Evolutionary conservation across 2,888 invertebrate species (phyloP).

Genomic region (Stomorhina lunata): DNA sequence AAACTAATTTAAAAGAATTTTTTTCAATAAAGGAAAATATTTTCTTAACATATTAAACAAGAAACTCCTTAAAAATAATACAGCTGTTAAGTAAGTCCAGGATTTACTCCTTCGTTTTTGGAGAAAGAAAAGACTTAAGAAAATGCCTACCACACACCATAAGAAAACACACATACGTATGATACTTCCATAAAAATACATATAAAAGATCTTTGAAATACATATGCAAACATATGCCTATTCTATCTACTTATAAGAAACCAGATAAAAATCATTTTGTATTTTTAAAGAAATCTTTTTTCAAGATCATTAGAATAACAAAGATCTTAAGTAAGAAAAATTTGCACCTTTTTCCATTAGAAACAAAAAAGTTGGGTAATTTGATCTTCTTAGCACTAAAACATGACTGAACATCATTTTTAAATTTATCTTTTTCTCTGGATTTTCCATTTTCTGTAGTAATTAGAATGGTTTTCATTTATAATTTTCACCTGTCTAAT

Average conservation of each 20-base stretch:
- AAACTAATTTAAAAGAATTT: neutral
- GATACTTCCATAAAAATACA: neutral
- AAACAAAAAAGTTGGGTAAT: slow-evolving; percentile 9
- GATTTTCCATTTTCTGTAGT: neutral
- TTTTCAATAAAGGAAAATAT: slow-evolving; percentile 9
- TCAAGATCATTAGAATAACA: neutral
- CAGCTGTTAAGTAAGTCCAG: slow-evolving; percentile 39
- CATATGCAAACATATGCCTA: neutral
- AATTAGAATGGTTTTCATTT: no score
- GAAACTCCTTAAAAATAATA: slow-evolving; percentile 44
- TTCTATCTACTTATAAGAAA: neutral
- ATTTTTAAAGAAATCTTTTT: neutral
- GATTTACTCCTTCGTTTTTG: slow-evolving; percentile 34
- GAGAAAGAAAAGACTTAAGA: no score
- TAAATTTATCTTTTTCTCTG: neutral
- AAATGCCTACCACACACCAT: slow-evolving; percentile 16
- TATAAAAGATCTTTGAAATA: neutral
- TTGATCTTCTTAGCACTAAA: slow-evolving; percentile 39
- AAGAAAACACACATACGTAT: neutral
- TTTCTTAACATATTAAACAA: slow-evolving; percentile 33
- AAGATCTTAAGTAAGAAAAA: neutral
- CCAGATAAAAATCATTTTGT: neutral
- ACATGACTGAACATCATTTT: neutral
- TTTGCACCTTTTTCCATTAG: slow-evolving; percentile 53
- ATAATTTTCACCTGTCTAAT: slow-evolving; percentile 51